Evolutionary conservation across 2,888 invertebrate genomes (phyloP), one percentile per base, ranked within the genome.

Genomic region (Drosophila borealis): DNA sequence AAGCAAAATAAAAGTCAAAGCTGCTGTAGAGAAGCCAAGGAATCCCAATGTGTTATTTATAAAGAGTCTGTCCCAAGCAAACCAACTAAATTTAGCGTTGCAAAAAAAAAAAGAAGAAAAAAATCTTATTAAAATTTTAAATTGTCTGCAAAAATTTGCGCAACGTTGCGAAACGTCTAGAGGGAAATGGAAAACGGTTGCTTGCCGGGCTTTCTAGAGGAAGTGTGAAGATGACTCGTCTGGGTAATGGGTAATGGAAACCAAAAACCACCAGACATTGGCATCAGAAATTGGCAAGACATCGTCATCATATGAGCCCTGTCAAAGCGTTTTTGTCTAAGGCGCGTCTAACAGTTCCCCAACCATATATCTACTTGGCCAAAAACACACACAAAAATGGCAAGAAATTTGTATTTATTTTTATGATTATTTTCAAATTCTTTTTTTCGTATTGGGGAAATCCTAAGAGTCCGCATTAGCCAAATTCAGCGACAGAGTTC

Each of bases 141-240:
- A 88, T 82, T 88, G 89, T 86, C 89, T 88, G 82, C 87, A 82
- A 66, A 71, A 68, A 83, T 86, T 73, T 65, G 67, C 41, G 60
- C 83, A 79, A 62, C 86, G 88, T 70, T 78, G 81, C 84, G 81
- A 81, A 81, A 68, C 78, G 63, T 29, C 2, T 25, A 25, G 8
- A 8, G 39, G 3, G 48, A 37, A n/a, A 29, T 29, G 29, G 36
- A 8, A 17, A 11, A 13, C 29, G 17, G 17, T 17, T 17, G 17
- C 17, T 17, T 17, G 17, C 17, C 17, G 17, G 17, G 17, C 17
- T 21, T 56, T 41, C 29, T 37, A 9, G 6, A 33, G 21, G 49
- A 45, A 68, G 39, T 50, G 64, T 59, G 46, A 33, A 41, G 29
- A 56, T 49, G 66, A 55, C 57, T 49, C 49, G 59, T 33, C 19